Evolutionary conservation across 2,888 invertebrate species (phyloP).

Genomic region (Pseudococcus longispinus): DNA sequence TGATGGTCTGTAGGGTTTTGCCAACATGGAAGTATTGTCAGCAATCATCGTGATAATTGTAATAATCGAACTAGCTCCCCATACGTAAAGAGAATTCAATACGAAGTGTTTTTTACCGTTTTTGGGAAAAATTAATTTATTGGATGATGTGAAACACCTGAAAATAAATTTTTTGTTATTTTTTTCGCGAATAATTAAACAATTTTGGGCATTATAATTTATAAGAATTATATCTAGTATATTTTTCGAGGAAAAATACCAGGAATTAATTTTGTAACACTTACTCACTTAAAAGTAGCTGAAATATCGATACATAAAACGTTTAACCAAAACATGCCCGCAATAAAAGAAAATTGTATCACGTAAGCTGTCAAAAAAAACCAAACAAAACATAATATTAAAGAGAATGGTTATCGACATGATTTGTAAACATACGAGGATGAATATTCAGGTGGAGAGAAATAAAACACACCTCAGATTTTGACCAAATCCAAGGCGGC

Average conservation of each 20-base stretch:
- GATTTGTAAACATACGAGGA: too few relatives aligned
- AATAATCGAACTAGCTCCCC: slow-evolving; percentile 60
- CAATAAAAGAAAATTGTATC: slow-evolving; percentile 57
- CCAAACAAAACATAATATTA: not conserved
- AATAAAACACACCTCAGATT: too few relatives aligned
- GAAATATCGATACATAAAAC: slow-evolving; percentile 57
- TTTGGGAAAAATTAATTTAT: not conserved
- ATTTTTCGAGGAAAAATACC: not conserved
- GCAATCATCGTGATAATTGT: slow-evolving; percentile 59
- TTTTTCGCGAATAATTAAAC: too few relatives aligned
- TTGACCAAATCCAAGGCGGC: too few relatives aligned
- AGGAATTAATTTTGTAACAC: not conserved
- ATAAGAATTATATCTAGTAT: too few relatives aligned
- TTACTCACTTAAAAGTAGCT: slow-evolving; percentile 55
- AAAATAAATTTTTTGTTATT: not conserved
- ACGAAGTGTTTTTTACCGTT: not conserved
- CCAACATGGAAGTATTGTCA: slow-evolving; percentile 59
- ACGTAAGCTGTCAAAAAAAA: slow-evolving; percentile 48
- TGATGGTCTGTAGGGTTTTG: slow-evolving; percentile 59
- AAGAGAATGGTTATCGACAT: too few relatives aligned
- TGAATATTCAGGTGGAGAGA: too few relatives aligned
- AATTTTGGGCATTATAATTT: too few relatives aligned
- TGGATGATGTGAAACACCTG: not conserved
- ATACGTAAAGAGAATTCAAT: slow-evolving; percentile 60
- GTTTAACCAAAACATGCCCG: slow-evolving; percentile 57